Percentiles rank a stretch among this genome's conserved stretches.
Evolutionary conservation across 2,113 vertebrate genomes (phyloP).

Genomic region (Brachionichthys hirsutus): DNA sequence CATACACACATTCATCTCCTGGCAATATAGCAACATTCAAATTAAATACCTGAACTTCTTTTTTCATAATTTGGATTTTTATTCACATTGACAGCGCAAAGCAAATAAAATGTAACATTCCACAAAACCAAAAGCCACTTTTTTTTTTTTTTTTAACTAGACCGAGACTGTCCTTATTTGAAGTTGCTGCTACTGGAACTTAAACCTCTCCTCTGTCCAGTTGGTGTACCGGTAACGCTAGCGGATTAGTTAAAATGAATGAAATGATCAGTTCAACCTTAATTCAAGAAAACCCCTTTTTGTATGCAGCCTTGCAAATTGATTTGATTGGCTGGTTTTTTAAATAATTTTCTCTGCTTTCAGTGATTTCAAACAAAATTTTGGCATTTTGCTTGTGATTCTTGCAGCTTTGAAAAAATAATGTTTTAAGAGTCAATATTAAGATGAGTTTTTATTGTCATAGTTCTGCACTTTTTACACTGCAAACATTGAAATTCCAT

Average conservation of each 20-base stretch:
- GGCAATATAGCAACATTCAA: constrained; percentile 42
- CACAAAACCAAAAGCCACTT: constrained; percentile 22
- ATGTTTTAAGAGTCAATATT: too few species aligned
- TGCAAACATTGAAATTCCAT: too few species aligned
- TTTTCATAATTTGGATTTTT: constrained; percentile 23
- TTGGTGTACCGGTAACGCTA: constrained; percentile 5
- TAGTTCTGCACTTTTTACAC: too few species aligned
- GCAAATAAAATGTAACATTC: constrained; percentile 18
- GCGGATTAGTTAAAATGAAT: constrained; percentile 7
- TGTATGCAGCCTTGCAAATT: neutral
- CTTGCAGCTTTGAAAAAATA: neutral
- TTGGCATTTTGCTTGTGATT: neutral
- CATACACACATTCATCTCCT: constrained; percentile 38
- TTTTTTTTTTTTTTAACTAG: neutral
- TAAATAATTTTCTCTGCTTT: neutral
- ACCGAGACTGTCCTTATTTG: constrained; percentile 1
- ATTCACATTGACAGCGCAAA: neutral
- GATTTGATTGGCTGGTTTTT: neutral
- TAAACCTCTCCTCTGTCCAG: constrained; percentile 3
- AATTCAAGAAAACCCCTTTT: neutral
- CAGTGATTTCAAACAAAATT: neutral
- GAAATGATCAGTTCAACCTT: constrained; percentile 4
- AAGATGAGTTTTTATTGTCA: too few species aligned
- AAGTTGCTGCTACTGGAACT: constrained; percentile 30
- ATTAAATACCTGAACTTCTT: constrained; percentile 26